Evolutionary conservation across 2,888 invertebrate species (phyloP).

Genomic region (Tillus elongatus): DNA sequence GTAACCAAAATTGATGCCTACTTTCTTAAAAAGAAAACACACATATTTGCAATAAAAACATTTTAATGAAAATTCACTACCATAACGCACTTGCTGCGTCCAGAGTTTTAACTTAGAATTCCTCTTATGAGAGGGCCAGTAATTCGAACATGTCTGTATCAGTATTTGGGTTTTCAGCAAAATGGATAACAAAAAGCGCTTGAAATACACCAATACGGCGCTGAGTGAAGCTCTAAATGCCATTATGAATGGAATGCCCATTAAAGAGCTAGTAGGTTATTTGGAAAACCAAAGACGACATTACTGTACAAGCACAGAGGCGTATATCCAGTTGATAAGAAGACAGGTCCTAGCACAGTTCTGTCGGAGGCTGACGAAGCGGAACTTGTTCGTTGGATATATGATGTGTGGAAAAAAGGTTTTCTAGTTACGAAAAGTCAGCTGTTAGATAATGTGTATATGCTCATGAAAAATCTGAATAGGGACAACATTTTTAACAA

Average conservation of each 20-base stretch:
- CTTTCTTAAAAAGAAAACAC: too few relatives aligned
- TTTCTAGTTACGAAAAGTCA: constrained; percentile 30
- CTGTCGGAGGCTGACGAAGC: constrained; percentile 6
- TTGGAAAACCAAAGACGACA: constrained; percentile 8
- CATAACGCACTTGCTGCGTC: too few relatives aligned
- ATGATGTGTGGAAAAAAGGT: constrained; percentile 24
- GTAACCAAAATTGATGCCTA: too few relatives aligned
- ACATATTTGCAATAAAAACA: too few relatives aligned
- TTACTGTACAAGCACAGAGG: constrained; percentile 7
- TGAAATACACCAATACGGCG: too few relatives aligned
- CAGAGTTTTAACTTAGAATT: too few relatives aligned
- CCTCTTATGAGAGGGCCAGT: too few relatives aligned
- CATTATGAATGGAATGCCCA: constrained; percentile 3
- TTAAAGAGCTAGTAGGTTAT: not conserved
- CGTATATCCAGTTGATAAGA: constrained; percentile 5
- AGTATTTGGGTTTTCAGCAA: too few relatives aligned
- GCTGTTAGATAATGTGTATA: constrained; percentile 26
- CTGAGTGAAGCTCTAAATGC: constrained; percentile 2
- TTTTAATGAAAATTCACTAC: too few relatives aligned
- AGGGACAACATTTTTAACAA: constrained; percentile 23
- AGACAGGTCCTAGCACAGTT: constrained; percentile 6
- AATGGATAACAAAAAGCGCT: too few relatives aligned
- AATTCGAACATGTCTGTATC: too few relatives aligned
- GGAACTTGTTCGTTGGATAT: constrained; percentile 21
- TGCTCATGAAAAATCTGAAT: constrained; percentile 19